Base-by-base conservation (phyloP, 2,113 vertebrate genomes). In the Columbina picui region DNA sequence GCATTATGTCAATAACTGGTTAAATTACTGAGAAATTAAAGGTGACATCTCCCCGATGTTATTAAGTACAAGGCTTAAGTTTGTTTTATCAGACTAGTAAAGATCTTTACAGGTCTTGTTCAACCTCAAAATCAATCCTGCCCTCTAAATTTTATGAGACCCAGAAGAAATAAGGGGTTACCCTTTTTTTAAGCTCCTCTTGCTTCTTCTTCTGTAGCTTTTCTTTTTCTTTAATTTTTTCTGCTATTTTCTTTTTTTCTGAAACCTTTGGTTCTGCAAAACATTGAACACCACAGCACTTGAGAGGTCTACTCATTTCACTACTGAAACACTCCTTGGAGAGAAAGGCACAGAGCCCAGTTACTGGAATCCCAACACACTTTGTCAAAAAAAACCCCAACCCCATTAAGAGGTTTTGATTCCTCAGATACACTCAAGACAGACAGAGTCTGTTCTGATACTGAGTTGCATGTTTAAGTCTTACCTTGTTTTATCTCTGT, bases 221-320 rank as follows among this genome's bases (percentile, higher is more conserved):
- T 97, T 99, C 99, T 97, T 98, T 99, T 96, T 99, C 99, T 98
- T 99, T 99, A 84, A 99, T 99, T 97, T 99, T 99, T 94, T 99
- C 99, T 96, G 90, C 98, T 97, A 99, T 98, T 98, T 99, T 99
- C 98, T 99, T 99, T 98, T 99, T 99, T 87, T 99, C 99, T 71
- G 99, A 98, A 91, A 98, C 97, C 95, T 99, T 99, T 36, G 97
- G 70, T 80, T 99, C 99, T 99, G 96, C 80, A 93, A 96, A 82
- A 94, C 43, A 96, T 22, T 8, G 59, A 82, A 87, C 34, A 93
- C 67, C 6, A 75, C 27, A 50, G 52, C 87, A 36, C 61, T 96
- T 89, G 20, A 4, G 29, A 63, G n/a, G 0, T 23, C 59, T 18
- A 38, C 17, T 7, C 20, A 2, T 20, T 30, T 10, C 12, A 45